These are phyloP conservation scores for Plemyria rubiginata DNA, from an alignment of 2,888 invertebrate genomes.

Conservation along the genomic window DNA sequence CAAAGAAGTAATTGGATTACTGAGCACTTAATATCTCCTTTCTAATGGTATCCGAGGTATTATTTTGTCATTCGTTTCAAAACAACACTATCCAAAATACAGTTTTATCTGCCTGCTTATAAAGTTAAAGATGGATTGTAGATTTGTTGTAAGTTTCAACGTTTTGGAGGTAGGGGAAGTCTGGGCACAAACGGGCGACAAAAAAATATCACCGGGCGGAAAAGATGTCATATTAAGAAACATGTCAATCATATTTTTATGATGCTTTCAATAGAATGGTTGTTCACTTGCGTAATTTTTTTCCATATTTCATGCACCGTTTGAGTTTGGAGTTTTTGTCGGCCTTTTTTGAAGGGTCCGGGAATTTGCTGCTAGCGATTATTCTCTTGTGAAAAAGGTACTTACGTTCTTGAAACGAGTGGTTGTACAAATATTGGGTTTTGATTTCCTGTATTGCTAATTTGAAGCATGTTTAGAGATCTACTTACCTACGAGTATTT, in stretches of 20 bases:
- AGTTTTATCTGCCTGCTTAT: not conserved
- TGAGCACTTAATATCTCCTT: constrained; percentile 79
- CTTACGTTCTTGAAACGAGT: constrained; percentile 47
- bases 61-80: constrained; percentile 23
- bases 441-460: constrained; percentile 65
- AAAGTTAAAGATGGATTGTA: constrained; percentile 27
- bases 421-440: constrained; percentile 63
- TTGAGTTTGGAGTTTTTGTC: constrained; percentile 61
- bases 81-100: constrained; percentile 21
- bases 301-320: constrained; percentile 80
- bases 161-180: constrained; percentile 39
- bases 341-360: constrained; percentile 59
- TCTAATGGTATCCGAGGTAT: constrained; percentile 55
- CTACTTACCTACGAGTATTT: constrained; percentile 9
- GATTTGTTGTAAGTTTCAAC: constrained; percentile 25
- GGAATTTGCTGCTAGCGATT: constrained; percentile 59
- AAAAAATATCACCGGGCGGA: constrained; percentile 83
- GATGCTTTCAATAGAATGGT: constrained; percentile 73
- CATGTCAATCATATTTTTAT: constrained; percentile 85
- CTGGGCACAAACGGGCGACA: constrained; percentile 70
- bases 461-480: constrained; percentile 27
- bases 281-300: constrained; percentile 81
- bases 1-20: constrained; percentile 84
- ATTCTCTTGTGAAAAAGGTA: constrained; percentile 54
- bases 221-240: constrained; percentile 85